phyloP scores from a whole-genome alignment of 1,140 invertebrate species.

The Heliothis virescens region DNA sequence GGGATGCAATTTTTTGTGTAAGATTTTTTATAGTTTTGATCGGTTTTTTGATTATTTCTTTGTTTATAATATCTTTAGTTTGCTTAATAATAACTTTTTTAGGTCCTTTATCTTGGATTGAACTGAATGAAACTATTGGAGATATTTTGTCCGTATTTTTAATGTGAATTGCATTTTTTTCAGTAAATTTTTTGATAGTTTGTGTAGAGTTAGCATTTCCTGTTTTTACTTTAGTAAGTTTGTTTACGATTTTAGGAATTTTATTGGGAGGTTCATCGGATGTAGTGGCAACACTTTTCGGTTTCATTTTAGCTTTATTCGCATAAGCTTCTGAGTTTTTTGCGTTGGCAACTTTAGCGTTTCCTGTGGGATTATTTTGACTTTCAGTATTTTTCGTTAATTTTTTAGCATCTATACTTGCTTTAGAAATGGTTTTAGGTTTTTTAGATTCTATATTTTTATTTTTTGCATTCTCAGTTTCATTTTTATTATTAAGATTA shows the following conservation, averaged over 20 bases:
- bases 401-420: background rate
- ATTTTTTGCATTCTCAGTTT: background rate
- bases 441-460: slow-evolving; percentile 4
- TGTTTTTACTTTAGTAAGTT: background rate
- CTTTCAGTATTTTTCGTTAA: background rate
- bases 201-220: background rate
- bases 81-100: background rate
- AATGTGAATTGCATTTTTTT: slow-evolving; percentile 9
- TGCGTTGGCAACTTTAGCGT: background rate
- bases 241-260: background rate
- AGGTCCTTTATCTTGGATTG: slow-evolving; percentile 3
- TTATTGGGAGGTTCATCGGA: background rate
- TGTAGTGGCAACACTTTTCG: background rate
- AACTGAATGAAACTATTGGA: background rate
- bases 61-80: slow-evolving; percentile 4
- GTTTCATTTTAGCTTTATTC: too few relatives aligned
- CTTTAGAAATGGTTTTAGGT: background rate
- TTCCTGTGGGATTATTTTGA: background rate
- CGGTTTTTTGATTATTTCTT: slow-evolving; percentile 15
- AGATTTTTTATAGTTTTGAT: too few relatives aligned
- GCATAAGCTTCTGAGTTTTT: background rate
- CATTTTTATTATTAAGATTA: background rate
- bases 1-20: background rate
- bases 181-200: slow-evolving; percentile 8
- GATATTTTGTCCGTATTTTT: slow-evolving; percentile 24